Evolutionary conservation across 2,113 vertebrate species (phyloP).

Genomic region (Okapia johnstoni): DNA sequence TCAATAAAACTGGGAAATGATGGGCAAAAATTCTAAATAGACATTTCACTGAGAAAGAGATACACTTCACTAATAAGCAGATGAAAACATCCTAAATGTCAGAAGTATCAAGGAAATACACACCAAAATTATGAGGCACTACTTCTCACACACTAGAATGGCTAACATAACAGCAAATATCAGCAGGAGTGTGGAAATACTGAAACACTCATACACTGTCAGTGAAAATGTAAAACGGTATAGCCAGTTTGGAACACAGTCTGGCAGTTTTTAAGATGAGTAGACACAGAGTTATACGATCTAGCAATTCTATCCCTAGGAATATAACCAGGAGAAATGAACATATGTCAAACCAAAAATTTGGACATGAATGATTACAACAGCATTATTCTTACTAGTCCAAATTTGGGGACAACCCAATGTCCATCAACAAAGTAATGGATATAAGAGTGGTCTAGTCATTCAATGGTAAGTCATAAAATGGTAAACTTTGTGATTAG

Average conservation of each 20-base stretch:
- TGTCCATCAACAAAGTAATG: background rate
- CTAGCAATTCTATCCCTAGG: background rate
- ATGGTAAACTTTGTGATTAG: background rate
- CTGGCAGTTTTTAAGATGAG: background rate
- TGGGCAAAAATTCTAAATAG: background rate
- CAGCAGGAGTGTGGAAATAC: background rate
- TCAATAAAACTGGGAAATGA: background rate
- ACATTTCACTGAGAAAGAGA: background rate
- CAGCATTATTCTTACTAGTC: background rate
- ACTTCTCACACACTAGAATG: background rate
- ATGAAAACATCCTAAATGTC: background rate
- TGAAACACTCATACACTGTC: background rate
- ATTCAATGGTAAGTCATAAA: background rate
- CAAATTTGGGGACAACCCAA: background rate
- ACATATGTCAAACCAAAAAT: background rate
- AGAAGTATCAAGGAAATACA: background rate
- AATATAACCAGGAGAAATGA: background rate
- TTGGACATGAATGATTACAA: background rate
- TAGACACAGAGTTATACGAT: background rate
- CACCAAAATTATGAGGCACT: background rate
- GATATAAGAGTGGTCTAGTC: background rate
- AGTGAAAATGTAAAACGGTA: background rate
- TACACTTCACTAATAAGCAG: background rate
- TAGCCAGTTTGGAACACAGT: background rate
- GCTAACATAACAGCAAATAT: background rate